Evolutionary conservation across 2,113 vertebrate genomes (phyloP), one percentile per base, ranked within the genome.

Genomic region (Probosciger aterrimus): DNA sequence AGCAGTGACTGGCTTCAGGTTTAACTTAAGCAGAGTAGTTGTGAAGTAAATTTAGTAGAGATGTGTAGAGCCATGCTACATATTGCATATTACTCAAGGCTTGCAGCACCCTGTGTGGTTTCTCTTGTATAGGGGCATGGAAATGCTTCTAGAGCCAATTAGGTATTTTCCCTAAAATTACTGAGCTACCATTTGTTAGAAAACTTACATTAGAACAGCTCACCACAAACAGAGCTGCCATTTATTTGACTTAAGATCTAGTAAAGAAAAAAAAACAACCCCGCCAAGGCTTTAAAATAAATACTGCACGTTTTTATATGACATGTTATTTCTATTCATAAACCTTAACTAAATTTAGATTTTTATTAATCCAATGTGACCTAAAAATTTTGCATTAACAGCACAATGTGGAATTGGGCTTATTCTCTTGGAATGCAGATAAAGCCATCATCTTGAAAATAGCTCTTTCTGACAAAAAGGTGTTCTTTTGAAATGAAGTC

Each of bases 401-500:
- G 98, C 98, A 98, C 98, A 98, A 97, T 97, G 97, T 98, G 98
- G 98, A 98, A 98, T 98, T 98, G 98, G 98, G 97, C 97, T 98
- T 97, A 96, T 97, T 98, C 98, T 97, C 98, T 98, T 97, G 96
- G 98, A 98, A 98, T 98, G 97, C 97, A 99, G 99, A 99, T 99
- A 99, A 99, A 99, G 99, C 98, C 98, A 98, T 99, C 98, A 98
- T 98, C 98, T 98, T 98, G 98, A 98, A 99, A 99, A 99, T 98
- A 98, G 98, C 98, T 98, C 97, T 98, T 98, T 98, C 98, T 98
- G 98, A 98, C 98, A 98, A 98, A 98, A 99, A 98, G 98, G 98
- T 99, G 98, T 98, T 99, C 98, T 98, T 98, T 98, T 98, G 98
- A 98, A 99, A 99, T 98, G 98, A 98, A 98, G 98, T 98, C 98